These are phyloP conservation scores for Syngnathus typhle DNA, from an alignment of 2,113 vertebrate species.

Conservation along the genomic window DNA sequence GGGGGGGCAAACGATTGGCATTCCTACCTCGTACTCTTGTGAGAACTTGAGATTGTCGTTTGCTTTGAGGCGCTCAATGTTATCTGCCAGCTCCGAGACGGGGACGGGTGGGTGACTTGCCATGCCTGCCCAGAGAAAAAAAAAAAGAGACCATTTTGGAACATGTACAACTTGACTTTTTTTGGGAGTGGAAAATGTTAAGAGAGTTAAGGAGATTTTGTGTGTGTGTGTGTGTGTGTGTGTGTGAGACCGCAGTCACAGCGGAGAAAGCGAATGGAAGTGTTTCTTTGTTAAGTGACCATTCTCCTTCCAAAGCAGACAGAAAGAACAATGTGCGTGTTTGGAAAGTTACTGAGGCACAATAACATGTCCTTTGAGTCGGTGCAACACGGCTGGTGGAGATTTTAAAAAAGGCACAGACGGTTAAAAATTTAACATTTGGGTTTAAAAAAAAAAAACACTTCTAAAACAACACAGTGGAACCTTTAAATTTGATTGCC, in stretches of 20 bases:
- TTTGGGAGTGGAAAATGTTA: slow-evolving; percentile 42
- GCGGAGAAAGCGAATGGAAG: slow-evolving; percentile 52
- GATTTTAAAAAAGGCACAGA: slow-evolving; percentile 41
- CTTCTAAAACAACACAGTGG: not conserved
- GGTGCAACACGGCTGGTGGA: slow-evolving; percentile 41
- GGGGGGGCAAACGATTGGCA: slow-evolving; percentile 40
- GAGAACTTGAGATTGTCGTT: slow-evolving; percentile 99
- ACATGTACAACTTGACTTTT: slow-evolving; percentile 20
- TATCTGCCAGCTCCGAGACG: slow-evolving; percentile 89
- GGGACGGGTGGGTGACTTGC: slow-evolving; percentile 91
- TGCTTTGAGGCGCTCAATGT: slow-evolving; percentile 93
- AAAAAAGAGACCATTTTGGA: slow-evolving; percentile 37
- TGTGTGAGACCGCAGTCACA: slow-evolving; percentile 40
- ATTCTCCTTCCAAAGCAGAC: slow-evolving; percentile 41
- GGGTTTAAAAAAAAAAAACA: slow-evolving; percentile 7
- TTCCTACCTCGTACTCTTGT: slow-evolving; percentile 95
- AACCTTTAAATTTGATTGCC: not conserved
- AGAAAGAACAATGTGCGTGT: slow-evolving; percentile 52
- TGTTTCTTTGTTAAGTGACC: slow-evolving; percentile 51
- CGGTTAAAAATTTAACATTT: slow-evolving; percentile 47
- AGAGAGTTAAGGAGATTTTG: slow-evolving; percentile 41
- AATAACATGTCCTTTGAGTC: slow-evolving; percentile 72
- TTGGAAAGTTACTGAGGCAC: slow-evolving; percentile 72
- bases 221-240: slow-evolving; percentile 38
- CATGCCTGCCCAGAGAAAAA: slow-evolving; percentile 79